These are phyloP conservation scores for Hypercompe scribonia DNA, from an alignment of 2,888 invertebrate genomes.

Conservation along the genomic window DNA sequence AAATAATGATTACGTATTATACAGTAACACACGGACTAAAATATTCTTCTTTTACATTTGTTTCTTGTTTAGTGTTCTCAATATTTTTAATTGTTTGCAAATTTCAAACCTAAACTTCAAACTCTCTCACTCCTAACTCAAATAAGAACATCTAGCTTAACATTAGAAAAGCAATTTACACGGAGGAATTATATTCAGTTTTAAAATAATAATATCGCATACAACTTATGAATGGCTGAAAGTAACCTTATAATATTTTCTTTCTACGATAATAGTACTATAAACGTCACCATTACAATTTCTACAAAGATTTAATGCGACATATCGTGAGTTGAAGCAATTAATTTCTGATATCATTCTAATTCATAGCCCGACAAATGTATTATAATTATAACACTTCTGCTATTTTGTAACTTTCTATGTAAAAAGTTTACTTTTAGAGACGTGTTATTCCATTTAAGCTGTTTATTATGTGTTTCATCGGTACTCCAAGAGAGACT, in stretches of 20 bases:
- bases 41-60: too few relatives aligned
- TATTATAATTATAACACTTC: conserved; percentile 39
- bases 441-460: conserved; percentile 24
- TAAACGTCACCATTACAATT: conserved; percentile 29
- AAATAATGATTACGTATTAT: too few relatives aligned
- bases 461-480: conserved; percentile 30
- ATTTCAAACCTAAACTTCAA: too few relatives aligned
- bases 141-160: background rate
- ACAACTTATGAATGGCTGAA: background rate
- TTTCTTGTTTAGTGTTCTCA: too few relatives aligned
- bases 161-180: background rate
- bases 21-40: too few relatives aligned
- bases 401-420: conserved; percentile 14
- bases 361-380: conserved; percentile 30
- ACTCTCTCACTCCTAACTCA: background rate
- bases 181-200: background rate
- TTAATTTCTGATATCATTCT: conserved; percentile 39
- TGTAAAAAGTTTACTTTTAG: conserved; percentile 23
- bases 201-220: background rate
- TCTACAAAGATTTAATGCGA: conserved; percentile 34
- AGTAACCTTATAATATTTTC: background rate
- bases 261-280: conserved; percentile 17
- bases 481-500: conserved; percentile 43
- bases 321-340: conserved; percentile 36
- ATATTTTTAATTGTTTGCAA: too few relatives aligned